phyloP scores from a whole-genome alignment of 2,113 vertebrate genomes.

The Zingel zingel region DNA sequence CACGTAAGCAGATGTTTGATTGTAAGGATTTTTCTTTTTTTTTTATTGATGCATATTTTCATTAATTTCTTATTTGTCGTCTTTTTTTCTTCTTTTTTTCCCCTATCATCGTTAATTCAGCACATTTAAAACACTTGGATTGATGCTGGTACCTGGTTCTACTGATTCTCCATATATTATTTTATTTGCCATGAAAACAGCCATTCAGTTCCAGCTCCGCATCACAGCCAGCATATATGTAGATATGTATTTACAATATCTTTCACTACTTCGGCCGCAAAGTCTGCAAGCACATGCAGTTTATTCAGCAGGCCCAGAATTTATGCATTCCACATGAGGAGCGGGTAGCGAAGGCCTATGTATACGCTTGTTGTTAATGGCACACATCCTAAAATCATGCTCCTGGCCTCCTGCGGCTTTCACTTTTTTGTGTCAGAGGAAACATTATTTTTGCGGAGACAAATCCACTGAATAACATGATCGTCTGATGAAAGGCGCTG shows the following conservation, averaged over 20 bases:
- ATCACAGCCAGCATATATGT: conserved; percentile 24
- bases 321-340: conserved; percentile 76
- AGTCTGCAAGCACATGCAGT: conserved; percentile 55
- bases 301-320: conserved; percentile 67
- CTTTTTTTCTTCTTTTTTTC: neutral
- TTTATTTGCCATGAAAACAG: conserved; percentile 46
- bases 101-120: neutral
- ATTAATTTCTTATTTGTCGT: neutral
- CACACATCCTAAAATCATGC: conserved; percentile 85
- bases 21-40: neutral
- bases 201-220: conserved; percentile 17
- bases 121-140: neutral
- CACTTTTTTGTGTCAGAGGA: conserved; percentile 71
- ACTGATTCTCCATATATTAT: conserved; percentile 22
- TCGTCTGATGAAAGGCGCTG: conserved; percentile 77
- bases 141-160: neutral
- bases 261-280: conserved; percentile 63
- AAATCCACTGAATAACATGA: conserved; percentile 79
- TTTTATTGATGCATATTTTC: conserved; percentile 37
- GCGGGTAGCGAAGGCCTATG: conserved; percentile 49
- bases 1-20: conserved; percentile 51
- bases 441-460: conserved; percentile 75
- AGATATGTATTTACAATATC: conserved; percentile 59
- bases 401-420: conserved; percentile 71
- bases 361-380: conserved; percentile 79